Conservation (phyloP, 2,888 invertebrate genomes). For the Smittia sp. region DNA sequence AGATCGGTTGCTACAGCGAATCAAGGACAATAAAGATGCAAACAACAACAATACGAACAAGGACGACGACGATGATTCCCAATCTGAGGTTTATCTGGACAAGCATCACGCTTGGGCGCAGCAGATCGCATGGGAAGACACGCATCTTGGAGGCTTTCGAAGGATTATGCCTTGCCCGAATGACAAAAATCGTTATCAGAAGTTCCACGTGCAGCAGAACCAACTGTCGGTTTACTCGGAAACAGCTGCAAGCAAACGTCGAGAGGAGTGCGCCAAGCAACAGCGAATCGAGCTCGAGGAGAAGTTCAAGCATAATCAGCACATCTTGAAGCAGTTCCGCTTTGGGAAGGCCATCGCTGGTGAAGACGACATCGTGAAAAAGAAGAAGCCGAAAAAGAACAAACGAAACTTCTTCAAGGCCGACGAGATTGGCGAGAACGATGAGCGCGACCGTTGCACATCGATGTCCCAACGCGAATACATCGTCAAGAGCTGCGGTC, state of each 20-base stretch:
- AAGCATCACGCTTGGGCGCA: constrained; percentile 55
- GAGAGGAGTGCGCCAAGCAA: constrained; percentile 70
- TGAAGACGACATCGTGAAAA: constrained; percentile 43
- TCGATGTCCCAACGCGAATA: constrained; percentile 66
- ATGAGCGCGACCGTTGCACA: constrained; percentile 68
- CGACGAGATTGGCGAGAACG: constrained; percentile 64
- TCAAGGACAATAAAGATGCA: constrained; percentile 47
- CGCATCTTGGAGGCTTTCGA: constrained; percentile 72
- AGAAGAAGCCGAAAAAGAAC: constrained; percentile 45
- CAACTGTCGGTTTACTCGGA: constrained; percentile 64
- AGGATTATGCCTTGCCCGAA: constrained; percentile 64
- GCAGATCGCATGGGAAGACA: constrained; percentile 70
- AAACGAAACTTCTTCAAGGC: constrained; percentile 50
- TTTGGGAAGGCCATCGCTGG: constrained; percentile 48
- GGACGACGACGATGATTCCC: constrained; percentile 27
- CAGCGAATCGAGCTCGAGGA: constrained; percentile 61
- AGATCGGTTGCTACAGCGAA: constrained; percentile 65
- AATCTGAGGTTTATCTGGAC: constrained; percentile 30
- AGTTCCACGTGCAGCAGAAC: constrained; percentile 69
- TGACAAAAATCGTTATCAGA: constrained; percentile 61
- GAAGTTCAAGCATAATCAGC: constrained; percentile 42
- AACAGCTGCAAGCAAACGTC: constrained; percentile 73
- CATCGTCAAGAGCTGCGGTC: constrained; percentile 66
- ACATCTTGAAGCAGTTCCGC: constrained; percentile 26
- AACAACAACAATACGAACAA: constrained; percentile 29